Evolutionary conservation across 2,113 vertebrate genomes (phyloP).

Genomic region (Alouatta palliata): DNA sequence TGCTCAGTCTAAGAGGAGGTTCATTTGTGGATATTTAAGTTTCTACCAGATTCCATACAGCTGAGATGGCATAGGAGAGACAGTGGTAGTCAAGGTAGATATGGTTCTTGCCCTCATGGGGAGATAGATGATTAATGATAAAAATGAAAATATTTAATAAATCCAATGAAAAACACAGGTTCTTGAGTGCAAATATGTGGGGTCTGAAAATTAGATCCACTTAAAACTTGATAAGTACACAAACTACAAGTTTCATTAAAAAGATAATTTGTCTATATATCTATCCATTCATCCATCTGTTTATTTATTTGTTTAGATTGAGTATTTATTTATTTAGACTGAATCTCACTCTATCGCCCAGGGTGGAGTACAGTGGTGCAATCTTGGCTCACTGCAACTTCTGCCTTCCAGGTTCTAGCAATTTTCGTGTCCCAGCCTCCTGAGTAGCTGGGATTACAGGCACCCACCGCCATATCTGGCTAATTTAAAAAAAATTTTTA

Average conservation of each 20-base stretch:
- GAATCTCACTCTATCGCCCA: no score
- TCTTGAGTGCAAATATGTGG: neutral
- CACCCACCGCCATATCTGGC: no score
- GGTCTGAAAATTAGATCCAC: neutral
- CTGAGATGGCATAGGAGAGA: neutral
- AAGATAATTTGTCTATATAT: neutral
- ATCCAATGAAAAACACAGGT: neutral
- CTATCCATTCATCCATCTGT: no score
- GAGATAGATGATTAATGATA: neutral
- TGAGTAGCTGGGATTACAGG: no score
- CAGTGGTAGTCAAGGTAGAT: neutral
- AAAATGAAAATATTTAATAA: neutral
- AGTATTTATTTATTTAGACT: no score
- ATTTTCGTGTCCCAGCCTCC: no score
- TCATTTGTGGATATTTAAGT: neutral
- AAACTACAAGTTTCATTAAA: neutral
- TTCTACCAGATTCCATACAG: neutral
- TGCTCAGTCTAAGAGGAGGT: neutral
- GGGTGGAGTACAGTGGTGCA: no score
- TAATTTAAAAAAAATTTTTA: no score
- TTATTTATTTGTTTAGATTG: no score
- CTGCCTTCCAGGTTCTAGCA: no score
- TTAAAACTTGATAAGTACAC: neutral
- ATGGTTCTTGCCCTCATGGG: neutral
- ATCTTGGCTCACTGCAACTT: no score